A percentile compares a stretch with the other conserved stretches of the same genome.
phyloP scores from a whole-genome alignment of 1,140 invertebrate genomes.

The Harlomillsia oculata region DNA sequence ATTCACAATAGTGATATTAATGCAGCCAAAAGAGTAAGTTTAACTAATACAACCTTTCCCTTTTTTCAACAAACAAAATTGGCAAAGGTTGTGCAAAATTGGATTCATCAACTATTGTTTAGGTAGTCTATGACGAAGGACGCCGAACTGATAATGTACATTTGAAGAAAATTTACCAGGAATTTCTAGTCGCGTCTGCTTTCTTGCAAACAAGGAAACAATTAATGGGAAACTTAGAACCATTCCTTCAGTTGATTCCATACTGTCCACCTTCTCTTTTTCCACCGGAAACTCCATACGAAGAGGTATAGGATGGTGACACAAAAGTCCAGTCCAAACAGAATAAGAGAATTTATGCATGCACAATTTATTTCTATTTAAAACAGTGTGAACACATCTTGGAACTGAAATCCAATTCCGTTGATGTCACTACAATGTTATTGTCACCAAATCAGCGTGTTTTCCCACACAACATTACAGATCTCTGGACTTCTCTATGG shows the following conservation, averaged over 20 bases:
- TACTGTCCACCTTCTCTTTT: constrained; percentile 45
- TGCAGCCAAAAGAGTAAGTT: constrained; percentile 52
- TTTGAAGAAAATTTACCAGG: constrained; percentile 55
- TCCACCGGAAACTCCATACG: constrained; percentile 41
- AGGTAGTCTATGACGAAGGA: constrained; percentile 26
- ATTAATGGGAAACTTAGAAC: constrained; percentile 55
- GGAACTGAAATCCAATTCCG: constrained; percentile 43
- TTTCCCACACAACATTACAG: constrained; percentile 58
- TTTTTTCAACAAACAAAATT: neutral
- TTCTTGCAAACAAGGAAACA: constrained; percentile 60
- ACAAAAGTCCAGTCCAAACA: no score
- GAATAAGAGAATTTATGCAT: no score
- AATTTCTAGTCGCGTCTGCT: constrained; percentile 62
- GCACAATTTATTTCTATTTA: no score
- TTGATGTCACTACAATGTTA: constrained; percentile 70
- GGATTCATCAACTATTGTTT: neutral
- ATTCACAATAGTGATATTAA: constrained; percentile 62
- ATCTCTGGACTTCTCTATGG: constrained; percentile 73
- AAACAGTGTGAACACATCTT: neutral
- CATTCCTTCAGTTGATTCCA: constrained; percentile 57
- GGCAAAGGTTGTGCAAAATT: neutral
- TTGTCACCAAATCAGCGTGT: constrained; percentile 68
- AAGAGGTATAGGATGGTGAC: constrained; percentile 45
- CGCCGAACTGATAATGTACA: constrained; percentile 27
- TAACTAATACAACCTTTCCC: neutral